Evolutionary conservation across 1,140 invertebrate species (phyloP), one percentile per base, ranked within the genome.

Genomic region (Medauroidea extradentata): DNA sequence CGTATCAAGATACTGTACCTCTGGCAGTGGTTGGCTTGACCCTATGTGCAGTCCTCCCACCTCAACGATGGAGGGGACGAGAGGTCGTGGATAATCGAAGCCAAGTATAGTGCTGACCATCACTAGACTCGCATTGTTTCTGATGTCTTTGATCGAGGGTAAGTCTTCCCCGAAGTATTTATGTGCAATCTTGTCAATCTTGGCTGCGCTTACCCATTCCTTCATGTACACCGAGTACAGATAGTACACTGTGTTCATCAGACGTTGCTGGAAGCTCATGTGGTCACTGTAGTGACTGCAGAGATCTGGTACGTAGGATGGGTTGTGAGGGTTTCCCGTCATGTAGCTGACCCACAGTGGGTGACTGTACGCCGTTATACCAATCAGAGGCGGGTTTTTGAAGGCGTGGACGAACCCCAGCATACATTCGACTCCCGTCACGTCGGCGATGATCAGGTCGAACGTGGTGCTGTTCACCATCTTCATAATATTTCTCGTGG

Each of bases 61-160:
- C 54, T 78, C 79, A 2, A 77, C 72, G 49, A 77, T 78, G 64
- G 74, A 83, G 0, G 84, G 82, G 29, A 82, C 60, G 11, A 75
- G 67, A 13, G 84, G 81, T 27, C 79, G 71, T 2, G 83, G 79
- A 70, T 83, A 82, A 60, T 84, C 79, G 49, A 82, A 73, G 8
- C 78, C 78, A 62, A 80, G 82, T 69, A 86, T 83, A 16, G 81
- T 81, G 62, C 86, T 86, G 0, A 81, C 76, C 49, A 86, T 63
- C 13, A 84, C 75, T 42, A 85, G 65, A 64, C 81, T 83, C 3
- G 81, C 79, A 60, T 84, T 82, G 4, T 44, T 53, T 21, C 63
- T 54, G 2, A 69, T 49, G 24, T 69, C 67, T 2, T 21, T 14
- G 5, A 68, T 3, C 8, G 57, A 38, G 2, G 60, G 63, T 0